Conservation (phyloP, 2,113 vertebrate species). For the Seriola rivoliana region DNA sequence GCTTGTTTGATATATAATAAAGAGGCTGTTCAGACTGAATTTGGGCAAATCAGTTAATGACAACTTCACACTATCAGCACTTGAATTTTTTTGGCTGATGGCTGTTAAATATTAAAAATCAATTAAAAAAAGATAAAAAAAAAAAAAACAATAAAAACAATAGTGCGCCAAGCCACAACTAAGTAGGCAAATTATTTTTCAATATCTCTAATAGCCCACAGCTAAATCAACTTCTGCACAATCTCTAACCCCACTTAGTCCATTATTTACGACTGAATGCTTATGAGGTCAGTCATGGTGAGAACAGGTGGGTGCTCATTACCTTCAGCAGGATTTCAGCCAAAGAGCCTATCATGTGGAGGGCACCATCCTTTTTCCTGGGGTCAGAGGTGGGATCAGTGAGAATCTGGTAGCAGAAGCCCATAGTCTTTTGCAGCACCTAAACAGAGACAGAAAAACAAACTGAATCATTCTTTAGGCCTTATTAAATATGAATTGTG, state of each 20-base stretch:
- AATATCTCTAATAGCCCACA: not conserved
- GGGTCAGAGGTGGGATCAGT: slow-evolving; percentile 94
- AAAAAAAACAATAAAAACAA: not conserved
- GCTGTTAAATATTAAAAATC: not conserved
- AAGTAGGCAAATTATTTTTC: not conserved
- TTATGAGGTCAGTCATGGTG: not conserved
- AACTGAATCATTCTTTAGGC: not conserved
- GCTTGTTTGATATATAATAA: not conserved
- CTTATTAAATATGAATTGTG: not conserved
- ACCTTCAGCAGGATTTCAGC: slow-evolving; percentile 99
- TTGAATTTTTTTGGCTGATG: not conserved
- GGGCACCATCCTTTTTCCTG: slow-evolving; percentile 97
- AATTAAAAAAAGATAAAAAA: too few relatives aligned
- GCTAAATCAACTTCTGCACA: not conserved
- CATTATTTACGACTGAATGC: not conserved
- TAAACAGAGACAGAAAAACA: slow-evolving; percentile 61
- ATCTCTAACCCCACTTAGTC: not conserved
- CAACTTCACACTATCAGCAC: not conserved
- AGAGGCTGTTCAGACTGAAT: not conserved
- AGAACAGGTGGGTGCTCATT: not conserved
- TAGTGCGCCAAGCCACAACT: not conserved
- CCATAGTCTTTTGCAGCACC: slow-evolving; percentile 99
- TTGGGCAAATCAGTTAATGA: not conserved
- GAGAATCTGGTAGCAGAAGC: slow-evolving; percentile 98
- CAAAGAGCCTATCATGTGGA: slow-evolving; percentile 99